These are phyloP conservation scores for Drosophila mayri DNA, from an alignment of 1,140 invertebrate species.

Conservation along the genomic window DNA sequence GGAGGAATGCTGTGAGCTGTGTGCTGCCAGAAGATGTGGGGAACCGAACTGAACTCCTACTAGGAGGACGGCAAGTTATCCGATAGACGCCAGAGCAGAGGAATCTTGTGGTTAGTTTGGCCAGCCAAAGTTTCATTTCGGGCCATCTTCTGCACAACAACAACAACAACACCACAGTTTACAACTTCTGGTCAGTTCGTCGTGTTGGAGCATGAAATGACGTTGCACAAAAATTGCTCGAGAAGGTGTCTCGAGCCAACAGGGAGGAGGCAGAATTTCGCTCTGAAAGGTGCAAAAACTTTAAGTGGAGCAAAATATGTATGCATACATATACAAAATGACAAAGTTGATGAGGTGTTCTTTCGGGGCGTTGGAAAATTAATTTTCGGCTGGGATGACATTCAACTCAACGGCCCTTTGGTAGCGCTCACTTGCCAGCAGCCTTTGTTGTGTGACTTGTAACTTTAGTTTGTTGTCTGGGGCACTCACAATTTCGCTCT, in stretches of 20 bases:
- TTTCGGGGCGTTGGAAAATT: constrained; percentile 67
- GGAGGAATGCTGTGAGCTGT: constrained; percentile 6
- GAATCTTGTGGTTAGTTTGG: constrained; percentile 35
- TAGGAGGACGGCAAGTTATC: neutral
- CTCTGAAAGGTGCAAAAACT: constrained; percentile 61
- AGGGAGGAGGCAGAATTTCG: neutral
- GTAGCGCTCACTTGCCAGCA: constrained; percentile 5
- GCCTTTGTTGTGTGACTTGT: constrained; percentile 79
- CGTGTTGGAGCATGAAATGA: constrained; percentile 59
- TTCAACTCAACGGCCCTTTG: constrained; percentile 32
- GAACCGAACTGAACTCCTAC: no score
- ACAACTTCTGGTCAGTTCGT: constrained; percentile 59
- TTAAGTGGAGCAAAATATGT: constrained; percentile 60
- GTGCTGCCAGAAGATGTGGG: neutral
- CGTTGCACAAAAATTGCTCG: constrained; percentile 58
- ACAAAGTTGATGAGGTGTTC: constrained; percentile 50
- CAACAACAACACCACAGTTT: constrained; percentile 48
- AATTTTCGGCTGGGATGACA: constrained; percentile 67
- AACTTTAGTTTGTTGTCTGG: constrained; percentile 64
- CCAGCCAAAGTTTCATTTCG: constrained; percentile 36
- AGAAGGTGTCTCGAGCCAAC: constrained; percentile 7
- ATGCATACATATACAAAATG: constrained; percentile 36
- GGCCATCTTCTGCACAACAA: constrained; percentile 10
- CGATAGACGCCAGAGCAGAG: constrained; percentile 14
- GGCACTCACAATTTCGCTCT: constrained; percentile 60